Conservation (phyloP, 1,140 invertebrate species). For the Tyrophagus putrescentiae region DNA sequence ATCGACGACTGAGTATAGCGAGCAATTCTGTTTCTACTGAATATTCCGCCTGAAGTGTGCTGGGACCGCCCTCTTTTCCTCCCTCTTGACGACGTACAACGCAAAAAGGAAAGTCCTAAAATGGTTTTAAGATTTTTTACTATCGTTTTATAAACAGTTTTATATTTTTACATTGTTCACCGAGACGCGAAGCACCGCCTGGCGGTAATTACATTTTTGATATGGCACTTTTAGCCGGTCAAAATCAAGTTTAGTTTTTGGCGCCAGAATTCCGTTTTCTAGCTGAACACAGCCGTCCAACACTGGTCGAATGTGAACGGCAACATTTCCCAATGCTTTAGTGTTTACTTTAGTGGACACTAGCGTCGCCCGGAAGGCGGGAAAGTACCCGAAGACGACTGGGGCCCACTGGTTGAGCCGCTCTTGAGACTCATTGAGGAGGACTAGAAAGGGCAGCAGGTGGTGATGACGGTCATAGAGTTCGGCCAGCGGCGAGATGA, state of each 20-base stretch:
- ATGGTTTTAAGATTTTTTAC: too few relatives aligned
- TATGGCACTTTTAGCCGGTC: conserved; percentile 2
- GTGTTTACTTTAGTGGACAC: too few relatives aligned
- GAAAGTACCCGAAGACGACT: too few relatives aligned
- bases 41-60: not conserved
- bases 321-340: too few relatives aligned
- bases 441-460: too few relatives aligned
- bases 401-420: too few relatives aligned
- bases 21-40: not conserved
- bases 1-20: not conserved
- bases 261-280: not conserved
- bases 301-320: not conserved
- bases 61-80: too few relatives aligned
- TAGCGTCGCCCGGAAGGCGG: too few relatives aligned
- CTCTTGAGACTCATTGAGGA: too few relatives aligned
- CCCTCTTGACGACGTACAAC: not conserved
- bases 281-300: not conserved
- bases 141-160: too few relatives aligned
- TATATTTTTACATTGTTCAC: not conserved
- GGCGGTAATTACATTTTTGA: conserved; percentile 2
- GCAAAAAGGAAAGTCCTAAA: not conserved
- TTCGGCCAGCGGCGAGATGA: too few relatives aligned
- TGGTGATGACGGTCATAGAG: too few relatives aligned
- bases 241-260: conserved; percentile 11
- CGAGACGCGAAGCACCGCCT: not conserved